Conservation (phyloP, 2,113 vertebrate genomes). For the Orcinus orca region DNA sequence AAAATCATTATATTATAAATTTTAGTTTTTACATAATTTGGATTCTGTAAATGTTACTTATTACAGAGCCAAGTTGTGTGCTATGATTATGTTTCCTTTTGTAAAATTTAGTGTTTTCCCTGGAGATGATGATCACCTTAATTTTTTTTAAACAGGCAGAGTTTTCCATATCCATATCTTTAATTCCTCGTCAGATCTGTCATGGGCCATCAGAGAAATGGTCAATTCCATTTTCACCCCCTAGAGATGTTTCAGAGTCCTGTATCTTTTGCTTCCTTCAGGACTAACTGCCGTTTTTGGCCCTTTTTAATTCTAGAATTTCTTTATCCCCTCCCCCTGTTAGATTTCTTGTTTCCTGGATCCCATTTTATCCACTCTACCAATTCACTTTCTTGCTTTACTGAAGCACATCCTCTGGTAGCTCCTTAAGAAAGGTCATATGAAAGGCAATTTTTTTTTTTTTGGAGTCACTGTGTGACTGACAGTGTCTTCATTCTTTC, state of each 20-base stretch:
- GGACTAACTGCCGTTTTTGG: neutral
- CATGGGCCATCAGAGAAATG: neutral
- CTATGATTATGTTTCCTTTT: neutral
- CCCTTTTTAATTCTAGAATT: constrained; percentile 25
- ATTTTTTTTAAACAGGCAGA: neutral
- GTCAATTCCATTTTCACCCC: neutral
- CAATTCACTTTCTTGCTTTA: neutral
- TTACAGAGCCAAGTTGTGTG: neutral
- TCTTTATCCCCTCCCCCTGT: neutral
- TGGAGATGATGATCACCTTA: neutral
- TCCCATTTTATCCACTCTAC: neutral
- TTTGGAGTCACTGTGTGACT: neutral
- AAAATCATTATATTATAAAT: neutral
- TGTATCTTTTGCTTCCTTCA: neutral
- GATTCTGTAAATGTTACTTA: neutral
- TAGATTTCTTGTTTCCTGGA: neutral
- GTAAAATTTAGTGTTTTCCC: neutral
- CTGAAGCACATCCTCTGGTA: neutral
- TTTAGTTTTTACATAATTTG: neutral
- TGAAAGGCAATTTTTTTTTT: neutral
- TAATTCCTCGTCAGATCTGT: neutral
- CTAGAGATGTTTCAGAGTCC: neutral
- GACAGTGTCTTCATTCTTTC: neutral
- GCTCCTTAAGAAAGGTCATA: neutral
- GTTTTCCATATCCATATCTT: neutral